A percentile compares a stretch with the other conserved stretches of the same genome.
These are phyloP conservation scores for Noctua comes DNA, from an alignment of 2,888 invertebrate species.

Conservation along the genomic window DNA sequence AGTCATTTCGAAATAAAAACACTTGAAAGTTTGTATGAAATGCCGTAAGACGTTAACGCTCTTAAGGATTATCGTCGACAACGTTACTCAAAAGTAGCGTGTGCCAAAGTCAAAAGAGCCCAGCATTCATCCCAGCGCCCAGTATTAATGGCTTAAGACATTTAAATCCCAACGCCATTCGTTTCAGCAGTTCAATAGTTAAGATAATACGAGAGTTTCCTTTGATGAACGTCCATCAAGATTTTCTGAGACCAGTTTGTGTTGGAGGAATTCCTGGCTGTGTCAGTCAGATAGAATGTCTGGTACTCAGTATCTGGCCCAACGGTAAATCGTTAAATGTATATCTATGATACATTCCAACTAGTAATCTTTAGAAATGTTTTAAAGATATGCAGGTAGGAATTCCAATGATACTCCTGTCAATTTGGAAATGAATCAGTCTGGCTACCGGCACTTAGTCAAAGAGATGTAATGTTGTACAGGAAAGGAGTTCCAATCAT, in stretches of 20 bases:
- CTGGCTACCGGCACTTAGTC: neutral
- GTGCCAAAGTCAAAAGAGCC: too few species aligned
- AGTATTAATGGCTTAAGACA: too few species aligned
- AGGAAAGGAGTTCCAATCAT: neutral
- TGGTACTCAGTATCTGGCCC: constrained; percentile 35
- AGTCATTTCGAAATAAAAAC: too few species aligned
- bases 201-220: constrained; percentile 9
- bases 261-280: constrained; percentile 26
- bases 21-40: too few species aligned
- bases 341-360: constrained; percentile 43
- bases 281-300: constrained; percentile 47
- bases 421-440: constrained; percentile 12
- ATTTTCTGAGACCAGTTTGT: constrained; percentile 48
- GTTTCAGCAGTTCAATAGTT: neutral
- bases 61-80: too few species aligned
- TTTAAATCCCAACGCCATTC: too few species aligned
- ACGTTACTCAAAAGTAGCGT: too few species aligned
- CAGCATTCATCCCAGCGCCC: too few species aligned
- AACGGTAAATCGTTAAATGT: constrained; percentile 55
- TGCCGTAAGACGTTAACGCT: too few species aligned
- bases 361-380: constrained; percentile 23
- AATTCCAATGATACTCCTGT: constrained; percentile 24
- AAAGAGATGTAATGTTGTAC: constrained; percentile 21
- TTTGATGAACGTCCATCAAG: constrained; percentile 28
- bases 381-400: constrained; percentile 3